Evolutionary conservation across 2,888 invertebrate genomes (phyloP).

Genomic region (Icerya purchasi): DNA sequence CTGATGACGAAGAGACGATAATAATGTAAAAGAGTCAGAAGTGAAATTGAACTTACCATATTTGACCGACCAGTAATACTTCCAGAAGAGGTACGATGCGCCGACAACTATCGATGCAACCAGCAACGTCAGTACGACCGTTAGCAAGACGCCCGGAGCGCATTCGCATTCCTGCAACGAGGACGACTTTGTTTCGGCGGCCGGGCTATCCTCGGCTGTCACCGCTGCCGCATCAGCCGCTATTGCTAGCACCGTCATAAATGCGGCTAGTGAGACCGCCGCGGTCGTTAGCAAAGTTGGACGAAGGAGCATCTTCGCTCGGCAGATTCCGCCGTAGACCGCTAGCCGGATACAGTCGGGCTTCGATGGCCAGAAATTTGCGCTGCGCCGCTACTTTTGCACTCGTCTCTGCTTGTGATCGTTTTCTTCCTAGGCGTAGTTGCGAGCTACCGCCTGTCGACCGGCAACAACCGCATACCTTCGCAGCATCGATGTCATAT

Average conservation of each 20-base stretch:
- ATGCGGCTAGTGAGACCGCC: background rate
- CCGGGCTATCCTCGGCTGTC: constrained; percentile 7
- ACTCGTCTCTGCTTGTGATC: no score
- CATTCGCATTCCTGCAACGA: constrained; percentile 18
- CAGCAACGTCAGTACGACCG: constrained; percentile 20
- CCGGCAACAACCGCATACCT: no score
- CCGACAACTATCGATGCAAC: constrained; percentile 6
- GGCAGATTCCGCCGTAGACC: no score
- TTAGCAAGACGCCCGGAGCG: constrained; percentile 20
- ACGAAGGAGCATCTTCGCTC: background rate
- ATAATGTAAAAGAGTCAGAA: no score
- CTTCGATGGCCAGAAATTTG: no score
- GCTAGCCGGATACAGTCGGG: no score
- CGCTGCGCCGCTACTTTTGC: no score
- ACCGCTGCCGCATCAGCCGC: constrained; percentile 3
- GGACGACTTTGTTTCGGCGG: no score
- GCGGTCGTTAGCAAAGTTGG: background rate
- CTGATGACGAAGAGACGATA: no score
- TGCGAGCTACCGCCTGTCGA: no score
- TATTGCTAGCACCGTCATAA: background rate
- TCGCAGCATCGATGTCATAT: no score
- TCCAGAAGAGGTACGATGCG: constrained; percentile 11
- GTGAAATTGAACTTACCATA: constrained; percentile 11
- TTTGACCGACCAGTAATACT: constrained; percentile 13
- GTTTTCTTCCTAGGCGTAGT: no score